phyloP scores from a whole-genome alignment of 2,888 invertebrate species.

The Acleris cristana region DNA sequence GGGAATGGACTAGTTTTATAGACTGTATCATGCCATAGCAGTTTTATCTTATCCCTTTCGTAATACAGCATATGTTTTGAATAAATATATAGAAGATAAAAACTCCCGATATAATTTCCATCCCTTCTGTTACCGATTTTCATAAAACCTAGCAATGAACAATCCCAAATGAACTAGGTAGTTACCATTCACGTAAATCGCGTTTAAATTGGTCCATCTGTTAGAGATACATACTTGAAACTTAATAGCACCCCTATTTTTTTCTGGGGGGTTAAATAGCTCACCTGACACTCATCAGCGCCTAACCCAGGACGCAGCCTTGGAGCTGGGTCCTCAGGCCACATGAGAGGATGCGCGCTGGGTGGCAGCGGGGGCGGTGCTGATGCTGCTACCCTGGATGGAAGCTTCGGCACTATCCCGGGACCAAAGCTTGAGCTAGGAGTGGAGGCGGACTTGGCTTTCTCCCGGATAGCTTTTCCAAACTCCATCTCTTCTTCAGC shows the following conservation, averaged over 20 bases:
- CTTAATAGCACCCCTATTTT: too few relatives aligned
- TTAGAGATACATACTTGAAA: too few relatives aligned
- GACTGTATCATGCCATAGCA: neutral
- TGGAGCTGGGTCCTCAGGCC: slow-evolving; percentile 66
- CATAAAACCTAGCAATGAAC: too few relatives aligned
- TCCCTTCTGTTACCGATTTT: too few relatives aligned
- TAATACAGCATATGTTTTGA: too few relatives aligned
- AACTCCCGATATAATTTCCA: too few relatives aligned
- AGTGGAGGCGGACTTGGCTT: slow-evolving; percentile 21
- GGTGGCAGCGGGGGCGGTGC: slow-evolving; percentile 63
- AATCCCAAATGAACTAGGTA: too few relatives aligned
- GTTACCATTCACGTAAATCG: too few relatives aligned
- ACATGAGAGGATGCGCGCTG: slow-evolving; percentile 62
- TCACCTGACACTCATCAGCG: slow-evolving; percentile 73
- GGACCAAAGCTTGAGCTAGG: slow-evolving; percentile 28
- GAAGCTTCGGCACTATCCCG: slow-evolving; percentile 10
- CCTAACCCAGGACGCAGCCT: slow-evolving; percentile 59
- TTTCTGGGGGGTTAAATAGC: slow-evolving; percentile 7
- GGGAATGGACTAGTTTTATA: neutral
- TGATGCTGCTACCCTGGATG: slow-evolving; percentile 61
- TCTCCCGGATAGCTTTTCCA: slow-evolving; percentile 48
- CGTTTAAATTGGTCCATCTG: too few relatives aligned
- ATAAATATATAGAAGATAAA: too few relatives aligned
- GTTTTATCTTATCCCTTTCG: too few relatives aligned
- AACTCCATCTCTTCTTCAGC: slow-evolving; percentile 73